phyloP scores from a whole-genome alignment of 2,113 vertebrate genomes.

The Rana temporaria region DNA sequence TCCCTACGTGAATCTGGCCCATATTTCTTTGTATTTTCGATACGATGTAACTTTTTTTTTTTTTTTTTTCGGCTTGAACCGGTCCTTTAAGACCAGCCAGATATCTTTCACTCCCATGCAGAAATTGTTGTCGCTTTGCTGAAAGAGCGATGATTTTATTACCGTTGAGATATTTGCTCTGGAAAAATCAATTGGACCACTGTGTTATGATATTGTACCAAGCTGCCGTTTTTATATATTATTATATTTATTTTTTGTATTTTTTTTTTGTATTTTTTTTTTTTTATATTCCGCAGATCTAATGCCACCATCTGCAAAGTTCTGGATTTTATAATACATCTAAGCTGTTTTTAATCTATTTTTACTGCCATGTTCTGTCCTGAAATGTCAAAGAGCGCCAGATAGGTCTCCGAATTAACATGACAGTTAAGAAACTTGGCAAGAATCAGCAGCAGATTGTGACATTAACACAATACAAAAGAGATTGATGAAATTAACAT shows the following conservation, averaged over 20 bases:
- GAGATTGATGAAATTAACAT: constrained; percentile 78
- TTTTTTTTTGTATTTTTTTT: constrained; percentile 73
- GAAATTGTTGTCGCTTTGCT: not conserved
- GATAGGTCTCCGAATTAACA: constrained; percentile 84
- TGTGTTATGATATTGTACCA: constrained; percentile 74
- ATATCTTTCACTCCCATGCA: no score
- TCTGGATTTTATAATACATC: constrained; percentile 84
- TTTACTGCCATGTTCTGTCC: constrained; percentile 86
- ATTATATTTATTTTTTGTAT: constrained; percentile 71
- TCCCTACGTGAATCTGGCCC: no score
- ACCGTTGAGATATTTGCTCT: constrained; percentile 78
- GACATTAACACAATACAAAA: constrained; percentile 85
- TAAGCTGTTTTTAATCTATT: constrained; percentile 88
- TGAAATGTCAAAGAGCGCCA: constrained; percentile 83
- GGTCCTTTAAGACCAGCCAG: no score
- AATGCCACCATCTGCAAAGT: constrained; percentile 84
- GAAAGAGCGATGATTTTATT: constrained; percentile 39
- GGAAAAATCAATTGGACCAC: constrained; percentile 72
- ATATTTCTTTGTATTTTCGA: no score
- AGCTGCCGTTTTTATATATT: constrained; percentile 67
- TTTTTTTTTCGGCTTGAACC: no score
- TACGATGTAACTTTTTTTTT: no score
- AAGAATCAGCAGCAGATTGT: constrained; percentile 81
- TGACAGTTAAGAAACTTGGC: constrained; percentile 86
- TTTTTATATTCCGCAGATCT: constrained; percentile 73